A percentile compares a stretch with the other conserved stretches of the same genome.
phyloP scores from a whole-genome alignment of 2,888 invertebrate genomes.

The Cylindroiulus punctatus region DNA sequence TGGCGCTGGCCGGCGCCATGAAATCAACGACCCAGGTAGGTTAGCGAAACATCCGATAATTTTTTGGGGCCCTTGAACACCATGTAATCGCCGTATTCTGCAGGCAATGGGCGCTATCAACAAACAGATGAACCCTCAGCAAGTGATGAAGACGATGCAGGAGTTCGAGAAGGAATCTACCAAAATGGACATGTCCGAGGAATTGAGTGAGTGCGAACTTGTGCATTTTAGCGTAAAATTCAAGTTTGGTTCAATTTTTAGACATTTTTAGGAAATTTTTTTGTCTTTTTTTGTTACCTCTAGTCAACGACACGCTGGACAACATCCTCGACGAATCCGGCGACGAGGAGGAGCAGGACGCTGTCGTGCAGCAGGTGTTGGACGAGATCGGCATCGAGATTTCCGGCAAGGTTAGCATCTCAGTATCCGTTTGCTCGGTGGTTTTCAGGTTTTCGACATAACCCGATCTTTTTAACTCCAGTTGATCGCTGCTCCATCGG shows the following conservation, averaged over 20 bases:
- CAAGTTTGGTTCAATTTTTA: not conserved
- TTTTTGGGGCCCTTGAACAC: too few relatives aligned
- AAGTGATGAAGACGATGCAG: conserved; percentile 82
- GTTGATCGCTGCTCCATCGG: conserved; percentile 66
- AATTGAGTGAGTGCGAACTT: conserved; percentile 84
- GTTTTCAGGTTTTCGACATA: not conserved
- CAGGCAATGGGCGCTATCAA: conserved; percentile 88
- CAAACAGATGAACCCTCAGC: conserved; percentile 84
- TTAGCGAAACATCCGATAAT: not conserved
- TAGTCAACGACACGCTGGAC: conserved; percentile 89
- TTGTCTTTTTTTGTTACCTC: conserved; percentile 61
- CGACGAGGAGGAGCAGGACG: conserved; percentile 89
- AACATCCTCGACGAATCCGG: conserved; percentile 88
- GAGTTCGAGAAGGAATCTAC: conserved; percentile 85
- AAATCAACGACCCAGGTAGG: conserved; percentile 79
- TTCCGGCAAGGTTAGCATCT: conserved; percentile 78
- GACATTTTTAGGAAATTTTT: too few relatives aligned
- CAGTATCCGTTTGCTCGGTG: not conserved
- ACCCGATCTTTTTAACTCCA: conserved; percentile 60
- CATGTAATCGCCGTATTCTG: too few relatives aligned
- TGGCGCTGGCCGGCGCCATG: conserved; percentile 88
- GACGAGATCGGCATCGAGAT: conserved; percentile 97
- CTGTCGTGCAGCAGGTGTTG: conserved; percentile 88
- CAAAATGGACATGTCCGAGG: conserved; percentile 95
- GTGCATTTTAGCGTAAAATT: too few relatives aligned